Percentiles rank a stretch among this genome's conserved stretches.
phyloP scores from a whole-genome alignment of 1,140 invertebrate genomes.

The Watersipora subatra region DNA sequence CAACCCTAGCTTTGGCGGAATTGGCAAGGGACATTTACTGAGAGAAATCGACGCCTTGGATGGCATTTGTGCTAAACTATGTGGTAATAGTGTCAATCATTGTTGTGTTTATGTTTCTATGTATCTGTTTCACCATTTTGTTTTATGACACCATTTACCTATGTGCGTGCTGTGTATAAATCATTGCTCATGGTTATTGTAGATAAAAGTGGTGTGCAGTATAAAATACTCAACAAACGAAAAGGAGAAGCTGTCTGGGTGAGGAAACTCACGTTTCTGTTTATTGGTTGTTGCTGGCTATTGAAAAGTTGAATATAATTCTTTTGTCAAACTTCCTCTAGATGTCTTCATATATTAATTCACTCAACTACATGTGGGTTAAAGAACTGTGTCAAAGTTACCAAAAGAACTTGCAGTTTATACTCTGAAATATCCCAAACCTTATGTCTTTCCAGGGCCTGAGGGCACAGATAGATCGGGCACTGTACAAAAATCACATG shows the following conservation, averaged over 20 bases:
- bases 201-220: slow-evolving; percentile 46
- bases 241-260: slow-evolving; percentile 79
- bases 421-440: too few species aligned
- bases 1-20: slow-evolving; percentile 87
- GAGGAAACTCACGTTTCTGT: slow-evolving; percentile 10
- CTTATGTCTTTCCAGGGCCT: slow-evolving; percentile 49
- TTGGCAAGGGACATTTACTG: slow-evolving; percentile 86
- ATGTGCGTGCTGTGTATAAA: neutral
- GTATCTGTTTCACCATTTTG: neutral
- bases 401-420: too few species aligned
- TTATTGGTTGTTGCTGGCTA: neutral
- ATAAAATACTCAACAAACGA: slow-evolving; percentile 56
- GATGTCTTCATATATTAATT: too few species aligned
- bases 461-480: slow-evolving; percentile 76
- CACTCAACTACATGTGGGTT: too few species aligned
- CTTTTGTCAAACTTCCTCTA: too few species aligned
- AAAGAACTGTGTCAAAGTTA: too few species aligned
- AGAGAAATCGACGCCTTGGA: slow-evolving; percentile 81
- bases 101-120: slow-evolving; percentile 3
- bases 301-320: neutral
- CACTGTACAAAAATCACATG: slow-evolving; percentile 66
- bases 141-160: neutral
- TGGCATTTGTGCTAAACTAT: slow-evolving; percentile 69
- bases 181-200: slow-evolving; percentile 9
- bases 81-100: slow-evolving; percentile 51